A percentile compares a stretch with the other conserved stretches of the same genome.
These are phyloP conservation scores for Drosophila pseudoobscura DNA, from an alignment of 1,140 invertebrate species.

Conservation along the genomic window DNA sequence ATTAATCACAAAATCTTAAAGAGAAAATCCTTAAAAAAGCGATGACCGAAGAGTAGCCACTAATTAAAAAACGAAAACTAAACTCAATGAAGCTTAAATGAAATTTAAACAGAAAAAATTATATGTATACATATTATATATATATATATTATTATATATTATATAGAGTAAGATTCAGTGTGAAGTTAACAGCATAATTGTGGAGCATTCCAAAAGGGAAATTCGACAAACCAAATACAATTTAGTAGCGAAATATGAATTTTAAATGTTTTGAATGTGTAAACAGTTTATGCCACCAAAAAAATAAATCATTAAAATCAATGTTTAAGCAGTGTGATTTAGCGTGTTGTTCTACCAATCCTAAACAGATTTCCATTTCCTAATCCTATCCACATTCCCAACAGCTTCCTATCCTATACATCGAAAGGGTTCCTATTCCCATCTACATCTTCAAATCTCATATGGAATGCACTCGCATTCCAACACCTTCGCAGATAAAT, in stretches of 20 bases:
- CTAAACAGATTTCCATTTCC: not conserved
- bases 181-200: constrained; percentile 77
- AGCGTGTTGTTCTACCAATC: not conserved
- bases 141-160: constrained; percentile 38
- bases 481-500: constrained; percentile 14
- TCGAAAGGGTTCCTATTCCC: not conserved
- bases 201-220: constrained; percentile 46
- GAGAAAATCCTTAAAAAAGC: constrained; percentile 21
- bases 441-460: not conserved
- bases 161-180: constrained; percentile 51
- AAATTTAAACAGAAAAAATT: constrained; percentile 42
- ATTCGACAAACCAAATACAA: constrained; percentile 38
- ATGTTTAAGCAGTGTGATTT: constrained; percentile 18
- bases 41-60: constrained; percentile 24
- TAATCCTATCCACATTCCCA: too few relatives aligned
- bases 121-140: constrained; percentile 58
- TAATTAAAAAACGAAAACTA: constrained; percentile 29
- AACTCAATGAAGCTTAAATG: constrained; percentile 31
- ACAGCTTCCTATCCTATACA: too few relatives aligned
- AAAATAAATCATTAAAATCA: constrained; percentile 46
- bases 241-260: constrained; percentile 51
- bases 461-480: not conserved
- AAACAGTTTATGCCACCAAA: constrained; percentile 62
- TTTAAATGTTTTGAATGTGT: constrained; percentile 74
- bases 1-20: constrained; percentile 14